These are phyloP conservation scores for Graptemys geographica DNA, from an alignment of 2,797 vertebrate species.

Conservation along the genomic window DNA sequence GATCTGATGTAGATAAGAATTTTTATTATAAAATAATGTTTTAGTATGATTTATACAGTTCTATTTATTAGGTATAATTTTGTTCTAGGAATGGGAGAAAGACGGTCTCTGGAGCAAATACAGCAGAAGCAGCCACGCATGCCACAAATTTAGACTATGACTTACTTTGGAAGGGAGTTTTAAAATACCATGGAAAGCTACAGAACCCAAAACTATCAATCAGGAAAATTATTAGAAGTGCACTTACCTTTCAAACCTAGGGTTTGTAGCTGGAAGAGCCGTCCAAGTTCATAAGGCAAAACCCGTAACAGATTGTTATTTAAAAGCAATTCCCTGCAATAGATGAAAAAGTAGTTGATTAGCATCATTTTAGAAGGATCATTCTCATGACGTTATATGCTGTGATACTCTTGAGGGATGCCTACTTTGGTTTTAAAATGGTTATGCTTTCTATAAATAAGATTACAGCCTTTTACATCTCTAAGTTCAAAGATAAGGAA, in stretches of 20 bases:
- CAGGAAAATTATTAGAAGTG: background rate
- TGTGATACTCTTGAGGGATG: background rate
- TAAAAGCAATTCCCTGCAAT: slow-evolving; percentile 98
- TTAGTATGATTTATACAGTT: background rate
- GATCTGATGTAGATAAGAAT: background rate
- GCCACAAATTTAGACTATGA: background rate
- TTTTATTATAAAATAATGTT: background rate
- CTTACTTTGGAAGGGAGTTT: background rate
- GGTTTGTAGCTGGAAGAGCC: slow-evolving; percentile 98
- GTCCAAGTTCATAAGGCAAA: slow-evolving; percentile 99
- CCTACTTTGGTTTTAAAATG: background rate
- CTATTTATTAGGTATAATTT: background rate
- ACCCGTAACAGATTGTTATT: slow-evolving; percentile 99
- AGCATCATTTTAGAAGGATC: background rate
- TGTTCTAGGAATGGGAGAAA: background rate
- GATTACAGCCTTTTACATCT: background rate
- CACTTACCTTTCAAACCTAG: slow-evolving; percentile 95
- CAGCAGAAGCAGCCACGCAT: background rate
- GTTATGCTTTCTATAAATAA: background rate
- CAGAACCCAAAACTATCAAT: background rate
- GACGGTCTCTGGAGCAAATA: background rate
- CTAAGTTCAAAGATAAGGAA: background rate
- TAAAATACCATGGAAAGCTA: background rate
- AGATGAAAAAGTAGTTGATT: slow-evolving; percentile 48
- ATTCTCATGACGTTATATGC: background rate